A percentile compares a stretch with the other conserved stretches of the same genome.
phyloP scores from a whole-genome alignment of 2,888 invertebrate species.

The Corythucha ciliata region DNA sequence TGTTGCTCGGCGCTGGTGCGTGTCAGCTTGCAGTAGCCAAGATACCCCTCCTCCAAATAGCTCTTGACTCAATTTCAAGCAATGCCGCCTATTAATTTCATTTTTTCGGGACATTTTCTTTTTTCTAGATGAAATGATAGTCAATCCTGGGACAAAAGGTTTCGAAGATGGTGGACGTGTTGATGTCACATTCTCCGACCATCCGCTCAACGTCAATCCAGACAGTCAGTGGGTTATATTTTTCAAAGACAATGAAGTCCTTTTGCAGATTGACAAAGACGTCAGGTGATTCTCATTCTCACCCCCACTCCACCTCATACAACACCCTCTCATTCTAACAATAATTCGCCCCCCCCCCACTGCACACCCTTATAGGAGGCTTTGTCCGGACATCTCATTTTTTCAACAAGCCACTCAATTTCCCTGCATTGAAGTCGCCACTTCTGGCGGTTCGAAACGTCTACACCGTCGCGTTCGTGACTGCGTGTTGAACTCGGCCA shows the following conservation, averaged over 20 bases:
- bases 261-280: conserved; percentile 96
- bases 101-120: too few species aligned
- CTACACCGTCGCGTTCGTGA: conserved; percentile 83
- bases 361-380: conserved; percentile 45
- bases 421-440: conserved; percentile 72
- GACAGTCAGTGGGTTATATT: conserved; percentile 92
- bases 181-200: conserved; percentile 58
- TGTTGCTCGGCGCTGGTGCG: too few species aligned
- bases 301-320: too few species aligned
- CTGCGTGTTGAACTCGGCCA: conserved; percentile 73
- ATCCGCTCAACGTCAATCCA: conserved; percentile 91
- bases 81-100: too few species aligned
- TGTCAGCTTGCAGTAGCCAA: too few species aligned
- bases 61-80: too few species aligned
- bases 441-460: conserved; percentile 70
- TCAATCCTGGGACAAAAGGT: conserved; percentile 61
- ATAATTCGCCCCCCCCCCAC: neutral
- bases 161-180: conserved; percentile 45
- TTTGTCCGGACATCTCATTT: conserved; percentile 95
- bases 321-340: neutral
- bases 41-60: too few species aligned
- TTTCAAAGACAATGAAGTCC: conserved; percentile 95
- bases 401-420: conserved; percentile 91
- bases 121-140: conserved; percentile 68
- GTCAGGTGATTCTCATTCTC: conserved; percentile 62